These are phyloP conservation scores for Gnatocerus cornutus DNA, from an alignment of 2,888 invertebrate species.

Conservation along the genomic window DNA sequence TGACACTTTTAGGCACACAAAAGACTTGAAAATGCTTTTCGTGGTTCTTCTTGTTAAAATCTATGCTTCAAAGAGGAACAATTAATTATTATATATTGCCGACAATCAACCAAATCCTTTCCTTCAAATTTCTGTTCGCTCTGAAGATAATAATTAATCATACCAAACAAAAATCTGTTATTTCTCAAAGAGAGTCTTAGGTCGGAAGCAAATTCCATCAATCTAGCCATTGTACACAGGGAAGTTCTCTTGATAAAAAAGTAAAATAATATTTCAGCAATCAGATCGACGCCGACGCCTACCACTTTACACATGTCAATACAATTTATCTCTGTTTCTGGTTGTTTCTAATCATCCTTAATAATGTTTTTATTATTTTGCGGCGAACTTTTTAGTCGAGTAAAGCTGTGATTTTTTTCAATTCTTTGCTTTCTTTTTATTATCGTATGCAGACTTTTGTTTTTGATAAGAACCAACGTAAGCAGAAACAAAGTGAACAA, in stretches of 20 bases:
- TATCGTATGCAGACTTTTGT: no score
- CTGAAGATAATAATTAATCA: conserved; percentile 12
- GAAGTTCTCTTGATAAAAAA: background rate
- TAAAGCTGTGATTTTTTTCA: no score
- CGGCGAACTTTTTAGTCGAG: no score
- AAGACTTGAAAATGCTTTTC: background rate
- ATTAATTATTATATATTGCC: conserved; percentile 3
- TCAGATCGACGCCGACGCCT: background rate
- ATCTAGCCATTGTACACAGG: background rate
- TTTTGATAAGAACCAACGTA: no score
- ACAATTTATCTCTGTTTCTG: background rate
- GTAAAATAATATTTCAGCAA: background rate
- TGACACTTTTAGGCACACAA: background rate
- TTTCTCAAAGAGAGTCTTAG: background rate
- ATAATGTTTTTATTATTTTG: no score
- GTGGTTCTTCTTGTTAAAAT: background rate
- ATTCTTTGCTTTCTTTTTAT: no score
- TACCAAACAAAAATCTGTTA: conserved; percentile 1
- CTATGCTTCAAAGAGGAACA: background rate
- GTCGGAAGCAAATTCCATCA: conserved; percentile 2
- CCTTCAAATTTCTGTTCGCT: conserved; percentile 6
- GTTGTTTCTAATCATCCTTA: no score
- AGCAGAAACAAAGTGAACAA: no score
- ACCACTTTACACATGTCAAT: background rate
- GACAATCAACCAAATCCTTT: background rate